phyloP scores from a whole-genome alignment of 2,113 vertebrate genomes.

The Apistogramma diplotaenia region DNA sequence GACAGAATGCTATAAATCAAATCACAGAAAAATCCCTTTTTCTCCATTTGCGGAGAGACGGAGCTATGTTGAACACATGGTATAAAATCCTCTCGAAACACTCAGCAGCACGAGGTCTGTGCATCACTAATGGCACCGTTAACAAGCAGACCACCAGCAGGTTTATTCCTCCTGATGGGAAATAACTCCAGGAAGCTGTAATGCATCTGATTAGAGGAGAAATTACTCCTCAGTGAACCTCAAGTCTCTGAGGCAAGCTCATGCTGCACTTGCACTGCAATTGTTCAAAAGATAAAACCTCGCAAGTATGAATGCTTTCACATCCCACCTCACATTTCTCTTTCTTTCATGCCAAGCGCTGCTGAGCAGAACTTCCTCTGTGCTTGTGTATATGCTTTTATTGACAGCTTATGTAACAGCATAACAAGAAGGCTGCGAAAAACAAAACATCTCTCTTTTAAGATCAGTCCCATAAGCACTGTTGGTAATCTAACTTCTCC shows the following conservation, averaged over 20 bases:
- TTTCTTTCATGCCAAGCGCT: neutral
- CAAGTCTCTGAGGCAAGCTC: neutral
- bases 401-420: neutral
- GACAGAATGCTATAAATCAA: neutral
- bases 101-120: neutral
- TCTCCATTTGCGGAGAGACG: neutral
- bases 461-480: neutral
- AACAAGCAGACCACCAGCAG: constrained; percentile 26
- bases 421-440: neutral
- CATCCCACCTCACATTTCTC: neutral
- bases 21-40: neutral
- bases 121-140: neutral
- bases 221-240: constrained; percentile 8
- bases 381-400: neutral
- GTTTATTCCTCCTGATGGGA: constrained; percentile 2
- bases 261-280: neutral
- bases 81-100: neutral
- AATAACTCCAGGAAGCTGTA: neutral
- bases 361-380: neutral
- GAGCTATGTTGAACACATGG: neutral
- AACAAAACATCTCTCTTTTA: neutral
- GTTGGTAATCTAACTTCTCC: neutral
- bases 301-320: neutral
- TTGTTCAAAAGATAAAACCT: neutral
- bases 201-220: constrained; percentile 31